Conservation (phyloP, 2,888 invertebrate species). For the Pterostichus niger region DNA sequence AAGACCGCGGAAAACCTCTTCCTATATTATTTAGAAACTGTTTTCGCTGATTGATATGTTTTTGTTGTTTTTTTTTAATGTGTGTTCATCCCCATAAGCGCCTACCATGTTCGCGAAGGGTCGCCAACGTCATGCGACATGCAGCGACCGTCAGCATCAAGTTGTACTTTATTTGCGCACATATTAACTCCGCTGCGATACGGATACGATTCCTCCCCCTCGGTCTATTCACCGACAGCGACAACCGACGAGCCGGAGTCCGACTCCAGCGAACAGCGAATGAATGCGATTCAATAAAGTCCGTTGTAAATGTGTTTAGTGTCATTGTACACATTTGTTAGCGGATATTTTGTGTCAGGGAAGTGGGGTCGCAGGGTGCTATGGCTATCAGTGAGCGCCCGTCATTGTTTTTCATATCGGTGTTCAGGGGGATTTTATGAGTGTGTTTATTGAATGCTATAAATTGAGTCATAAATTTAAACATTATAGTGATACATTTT, state of each 20-base stretch:
- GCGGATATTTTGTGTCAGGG: conserved; percentile 53
- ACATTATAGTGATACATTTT: too few relatives aligned
- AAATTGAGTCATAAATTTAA: background rate
- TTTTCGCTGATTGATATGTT: too few relatives aligned
- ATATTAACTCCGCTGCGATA: conserved; percentile 54
- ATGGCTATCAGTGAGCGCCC: conserved; percentile 9
- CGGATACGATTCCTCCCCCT: conserved; percentile 52
- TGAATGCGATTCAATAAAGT: conserved; percentile 61
- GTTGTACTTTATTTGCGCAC: conserved; percentile 56
- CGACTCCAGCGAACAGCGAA: conserved; percentile 14
- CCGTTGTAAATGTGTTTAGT: conserved; percentile 65
- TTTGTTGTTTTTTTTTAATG: too few relatives aligned
- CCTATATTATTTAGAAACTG: too few relatives aligned
- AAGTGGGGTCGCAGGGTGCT: background rate
- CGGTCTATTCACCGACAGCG: background rate
- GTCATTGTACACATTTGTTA: conserved; percentile 64
- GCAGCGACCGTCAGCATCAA: conserved; percentile 47
- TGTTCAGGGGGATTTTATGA: conserved; percentile 4
- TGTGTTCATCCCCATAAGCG: conserved; percentile 12
- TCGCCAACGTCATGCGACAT: background rate
- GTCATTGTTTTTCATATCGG: conserved; percentile 53
- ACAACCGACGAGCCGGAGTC: conserved; percentile 12
- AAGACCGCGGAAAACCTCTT: too few relatives aligned
- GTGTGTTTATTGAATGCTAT: background rate
- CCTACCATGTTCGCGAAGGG: background rate